A percentile compares a stretch with the other conserved stretches of the same genome.
Conservation (phyloP, 53 echinoderm and acorn worm species). For the Echinarachnius parma region DNA sequence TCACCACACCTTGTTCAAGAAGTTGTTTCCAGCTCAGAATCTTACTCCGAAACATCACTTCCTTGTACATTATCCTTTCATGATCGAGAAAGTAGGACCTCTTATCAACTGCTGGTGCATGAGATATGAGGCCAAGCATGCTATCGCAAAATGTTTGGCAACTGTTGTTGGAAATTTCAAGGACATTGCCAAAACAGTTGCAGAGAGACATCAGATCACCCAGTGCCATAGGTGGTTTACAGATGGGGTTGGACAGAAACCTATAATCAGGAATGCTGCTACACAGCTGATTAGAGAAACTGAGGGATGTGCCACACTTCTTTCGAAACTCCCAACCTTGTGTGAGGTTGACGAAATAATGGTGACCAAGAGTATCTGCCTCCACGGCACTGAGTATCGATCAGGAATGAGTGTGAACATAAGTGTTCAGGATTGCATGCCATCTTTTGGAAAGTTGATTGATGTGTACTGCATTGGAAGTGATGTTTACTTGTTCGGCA, state of each 20-base stretch:
- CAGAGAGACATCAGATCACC: conserved; percentile 30
- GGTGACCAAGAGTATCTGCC: background rate
- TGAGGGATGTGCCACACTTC: background rate
- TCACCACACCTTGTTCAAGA: conserved; percentile 38
- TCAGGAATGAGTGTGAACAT: conserved; percentile 35
- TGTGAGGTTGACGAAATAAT: conserved; percentile 26
- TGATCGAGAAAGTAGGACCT: conserved; percentile 21
- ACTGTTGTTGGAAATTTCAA: conserved; percentile 43
- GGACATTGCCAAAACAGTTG: conserved; percentile 41
- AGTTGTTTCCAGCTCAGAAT: conserved; percentile 15
- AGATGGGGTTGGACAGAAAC: background rate
- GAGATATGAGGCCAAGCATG: conserved; percentile 44
- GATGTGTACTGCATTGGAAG: background rate
- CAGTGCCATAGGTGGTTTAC: conserved; percentile 33
- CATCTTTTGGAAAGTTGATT: conserved; percentile 1
- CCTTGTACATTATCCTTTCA: conserved; percentile 46
- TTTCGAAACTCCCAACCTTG: conserved; percentile 6
- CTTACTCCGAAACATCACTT: conserved; percentile 58
- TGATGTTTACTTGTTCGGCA: conserved; percentile 23
- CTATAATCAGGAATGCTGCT: background rate
- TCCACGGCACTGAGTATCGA: conserved; percentile 36
- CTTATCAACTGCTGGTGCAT: conserved; percentile 44
- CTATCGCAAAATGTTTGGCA: conserved; percentile 24
- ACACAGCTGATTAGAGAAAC: background rate
- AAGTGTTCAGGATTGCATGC: conserved; percentile 11